These are phyloP conservation scores for Aselliscus stoliczkanus DNA, from an alignment of 2,797 vertebrate genomes.

Conservation along the genomic window DNA sequence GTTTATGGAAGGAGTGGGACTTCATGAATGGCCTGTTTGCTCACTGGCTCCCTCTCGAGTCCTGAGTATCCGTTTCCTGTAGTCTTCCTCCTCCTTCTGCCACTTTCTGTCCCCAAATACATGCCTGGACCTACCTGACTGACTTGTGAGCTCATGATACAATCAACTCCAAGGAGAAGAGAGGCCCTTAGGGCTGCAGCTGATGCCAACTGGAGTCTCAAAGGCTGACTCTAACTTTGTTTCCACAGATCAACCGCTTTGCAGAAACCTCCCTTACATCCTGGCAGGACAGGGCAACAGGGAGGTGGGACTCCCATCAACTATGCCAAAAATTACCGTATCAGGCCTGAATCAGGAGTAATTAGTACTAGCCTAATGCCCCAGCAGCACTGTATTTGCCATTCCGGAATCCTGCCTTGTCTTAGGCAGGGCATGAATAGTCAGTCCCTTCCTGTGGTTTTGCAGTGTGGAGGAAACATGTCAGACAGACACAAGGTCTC, in stretches of 20 bases:
- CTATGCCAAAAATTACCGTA: neutral
- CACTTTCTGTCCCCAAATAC: neutral
- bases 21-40: neutral
- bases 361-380: neutral
- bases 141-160: neutral
- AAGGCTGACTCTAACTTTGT: neutral
- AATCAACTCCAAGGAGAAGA: neutral
- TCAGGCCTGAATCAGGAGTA: neutral
- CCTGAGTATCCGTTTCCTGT: neutral
- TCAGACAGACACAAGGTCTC: neutral
- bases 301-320: neutral
- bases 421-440: neutral
- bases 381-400: neutral
- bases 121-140: rapidly evolving
- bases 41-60: neutral
- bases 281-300: neutral
- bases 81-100: neutral
- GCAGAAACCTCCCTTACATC: neutral
- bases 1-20: neutral
- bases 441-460: neutral
- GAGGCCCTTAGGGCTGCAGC: neutral
- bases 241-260: neutral
- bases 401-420: neutral
- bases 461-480: neutral
- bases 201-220: neutral